Conservation (phyloP, 2,113 vertebrate genomes). For the Pleuronectes platessa region DNA sequence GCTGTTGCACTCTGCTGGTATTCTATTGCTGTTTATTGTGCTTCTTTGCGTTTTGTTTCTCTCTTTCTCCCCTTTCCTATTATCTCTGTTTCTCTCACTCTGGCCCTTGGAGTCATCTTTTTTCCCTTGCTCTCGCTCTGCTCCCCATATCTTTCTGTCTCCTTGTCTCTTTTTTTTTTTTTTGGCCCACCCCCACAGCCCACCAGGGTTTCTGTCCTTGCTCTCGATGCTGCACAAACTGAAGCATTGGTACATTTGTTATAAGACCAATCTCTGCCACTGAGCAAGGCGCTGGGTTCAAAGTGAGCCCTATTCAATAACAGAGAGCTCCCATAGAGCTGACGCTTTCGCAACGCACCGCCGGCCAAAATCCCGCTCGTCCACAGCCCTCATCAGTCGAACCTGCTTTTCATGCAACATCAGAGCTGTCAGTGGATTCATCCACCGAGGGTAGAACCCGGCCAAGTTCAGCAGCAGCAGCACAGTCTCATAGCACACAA, state of each 20-base stretch:
- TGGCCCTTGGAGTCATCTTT: constrained; percentile 37
- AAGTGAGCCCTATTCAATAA: constrained; percentile 59
- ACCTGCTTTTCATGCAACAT: constrained; percentile 74
- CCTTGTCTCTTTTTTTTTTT: too few species aligned
- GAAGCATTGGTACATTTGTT: constrained; percentile 53
- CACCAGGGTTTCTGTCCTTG: constrained; percentile 41
- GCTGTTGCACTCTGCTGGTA: not conserved
- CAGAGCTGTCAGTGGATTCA: constrained; percentile 67
- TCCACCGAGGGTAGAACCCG: constrained; percentile 35
- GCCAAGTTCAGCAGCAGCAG: constrained; percentile 46
- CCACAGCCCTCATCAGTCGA: constrained; percentile 60
- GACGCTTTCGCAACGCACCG: constrained; percentile 43
- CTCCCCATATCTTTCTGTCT: not conserved
- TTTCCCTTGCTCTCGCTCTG: constrained; percentile 1
- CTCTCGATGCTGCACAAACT: constrained; percentile 36
- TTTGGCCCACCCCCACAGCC: constrained; percentile 3
- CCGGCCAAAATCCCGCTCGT: constrained; percentile 50
- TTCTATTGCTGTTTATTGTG: constrained; percentile 18
- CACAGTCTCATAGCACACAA: constrained; percentile 39
- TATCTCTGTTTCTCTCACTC: constrained; percentile 39
- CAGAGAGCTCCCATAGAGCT: constrained; percentile 60
- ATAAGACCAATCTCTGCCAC: constrained; percentile 54
- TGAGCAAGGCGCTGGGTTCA: constrained; percentile 57
- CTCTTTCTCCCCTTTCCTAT: constrained; percentile 39
- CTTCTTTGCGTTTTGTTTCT: constrained; percentile 37